Evolutionary conservation across 2,113 vertebrate genomes (phyloP), one percentile per base, ranked within the genome.

Genomic region (Panthera leo): DNA sequence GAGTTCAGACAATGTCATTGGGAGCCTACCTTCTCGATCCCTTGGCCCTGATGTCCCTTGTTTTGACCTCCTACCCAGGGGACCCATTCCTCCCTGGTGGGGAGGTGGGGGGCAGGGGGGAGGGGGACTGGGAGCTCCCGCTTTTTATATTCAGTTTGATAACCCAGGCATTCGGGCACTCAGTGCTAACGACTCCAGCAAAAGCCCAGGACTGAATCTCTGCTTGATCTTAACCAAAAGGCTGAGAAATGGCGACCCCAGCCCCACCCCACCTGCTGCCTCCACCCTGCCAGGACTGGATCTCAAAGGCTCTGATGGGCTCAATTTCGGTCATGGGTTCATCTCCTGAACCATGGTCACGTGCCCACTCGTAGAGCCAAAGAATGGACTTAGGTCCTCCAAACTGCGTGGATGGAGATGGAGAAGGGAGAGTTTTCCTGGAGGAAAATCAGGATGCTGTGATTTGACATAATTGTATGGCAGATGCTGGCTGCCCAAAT

Each of bases 111-210:
- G 7, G 45, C 45, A 45, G 45, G 5, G 55, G 55, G 16, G 1
- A 5, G 70, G 18, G 12, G 0, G 55, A 31, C 45, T 25, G 13
- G 48, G 9, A 84, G 34, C 39, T 34, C 34, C 61, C 39, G 51
- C 48, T 84, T 92, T 75, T 96, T 83, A 31, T 55, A 67, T 45
- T 67, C 55, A 36, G 29, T 67, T 75, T 75, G n/a, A 29, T 39
- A 39, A 75, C 8, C 27, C 13, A 34, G 58, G 23, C 23, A 48
- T 48, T 78, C 10, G 21, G 63, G 27, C 18, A 48, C 31, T 61
- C 63, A 4, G 39, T 10, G 39, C 75, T 34, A 51, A 42, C 0
- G 63, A 34, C 29, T 80, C 31, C 27, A 31, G 61, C 13, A 78
- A 68, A 78, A 95, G 70, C 18, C 61, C 29, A 29, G 63, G 23